These are phyloP conservation scores for Dolomedes plantarius DNA, from an alignment of 2,888 invertebrate species.

Conservation along the genomic window DNA sequence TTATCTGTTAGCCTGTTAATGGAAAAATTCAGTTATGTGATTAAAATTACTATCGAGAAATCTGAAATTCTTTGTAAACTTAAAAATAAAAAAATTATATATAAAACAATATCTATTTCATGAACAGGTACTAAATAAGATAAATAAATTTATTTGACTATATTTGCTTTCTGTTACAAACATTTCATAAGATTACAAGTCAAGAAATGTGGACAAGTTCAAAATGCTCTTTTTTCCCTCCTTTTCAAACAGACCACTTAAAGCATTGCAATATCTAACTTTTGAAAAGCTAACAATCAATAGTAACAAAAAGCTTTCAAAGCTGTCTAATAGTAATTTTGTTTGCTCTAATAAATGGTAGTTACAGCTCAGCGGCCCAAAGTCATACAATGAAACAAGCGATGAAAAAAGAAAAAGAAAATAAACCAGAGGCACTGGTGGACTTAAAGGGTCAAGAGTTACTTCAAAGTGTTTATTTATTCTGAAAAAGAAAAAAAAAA, in stretches of 20 bases:
- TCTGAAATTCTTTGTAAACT: no score
- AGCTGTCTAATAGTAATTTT: not conserved
- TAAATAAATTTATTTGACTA: slow-evolving; percentile 11
- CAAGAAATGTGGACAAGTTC: not conserved
- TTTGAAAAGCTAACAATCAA: not conserved
- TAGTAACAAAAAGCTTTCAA: not conserved
- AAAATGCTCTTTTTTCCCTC: not conserved
- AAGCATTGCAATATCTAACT: not conserved
- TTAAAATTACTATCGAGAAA: no score
- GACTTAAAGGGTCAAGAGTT: not conserved
- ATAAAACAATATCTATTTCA: no score
- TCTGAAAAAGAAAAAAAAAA: slow-evolving; percentile 9
- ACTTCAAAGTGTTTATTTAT: slow-evolving; percentile 4
- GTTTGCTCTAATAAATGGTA: not conserved
- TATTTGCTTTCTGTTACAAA: not conserved
- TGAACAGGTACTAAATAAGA: no score
- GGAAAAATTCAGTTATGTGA: no score
- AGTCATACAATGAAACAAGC: not conserved
- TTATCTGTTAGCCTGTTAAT: no score
- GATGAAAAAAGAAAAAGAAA: not conserved
- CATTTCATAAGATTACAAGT: not conserved
- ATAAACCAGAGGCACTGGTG: slow-evolving; percentile 14
- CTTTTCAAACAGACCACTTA: not conserved
- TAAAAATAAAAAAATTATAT: no score
- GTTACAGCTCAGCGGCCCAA: not conserved